phyloP scores from a whole-genome alignment of 1,140 invertebrate genomes.

The Antheraea pernyi region DNA sequence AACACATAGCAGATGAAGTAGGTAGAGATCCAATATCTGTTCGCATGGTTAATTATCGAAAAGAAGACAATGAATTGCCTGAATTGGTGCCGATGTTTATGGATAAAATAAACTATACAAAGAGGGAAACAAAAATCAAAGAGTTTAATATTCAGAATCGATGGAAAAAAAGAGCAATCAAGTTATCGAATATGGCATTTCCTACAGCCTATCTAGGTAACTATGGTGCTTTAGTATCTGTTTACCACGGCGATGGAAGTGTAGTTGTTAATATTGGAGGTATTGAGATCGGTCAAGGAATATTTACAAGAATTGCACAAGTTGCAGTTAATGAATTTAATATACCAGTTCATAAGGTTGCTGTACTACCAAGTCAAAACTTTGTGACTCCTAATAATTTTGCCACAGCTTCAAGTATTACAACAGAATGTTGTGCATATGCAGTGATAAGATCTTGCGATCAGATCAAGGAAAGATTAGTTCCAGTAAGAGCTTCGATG shows the following conservation, averaged over 20 bases:
- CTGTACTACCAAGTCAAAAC: constrained; percentile 20
- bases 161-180: constrained; percentile 84
- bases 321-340: constrained; percentile 32
- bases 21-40: constrained; percentile 84
- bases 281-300: constrained; percentile 87
- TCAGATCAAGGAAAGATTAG: constrained; percentile 80
- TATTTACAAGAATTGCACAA: constrained; percentile 52
- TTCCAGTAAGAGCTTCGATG: constrained; percentile 81
- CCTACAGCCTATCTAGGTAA: constrained; percentile 72
- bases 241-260: constrained; percentile 84
- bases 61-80: constrained; percentile 28
- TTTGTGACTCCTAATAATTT: constrained; percentile 34
- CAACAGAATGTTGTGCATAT: constrained; percentile 31
- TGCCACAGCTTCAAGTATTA: constrained; percentile 32
- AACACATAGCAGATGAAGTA: constrained; percentile 84
- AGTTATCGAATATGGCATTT: constrained; percentile 81
- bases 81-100: constrained; percentile 29
- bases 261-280: constrained; percentile 84
- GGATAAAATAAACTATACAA: constrained; percentile 73
- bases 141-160: constrained; percentile 82
- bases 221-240: constrained; percentile 79
- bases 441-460: constrained; percentile 84
- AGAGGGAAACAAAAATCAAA: constrained; percentile 74
- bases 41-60: constrained; percentile 80
- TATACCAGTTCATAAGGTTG: constrained; percentile 29